A percentile compares a stretch with the other conserved stretches of the same genome.
phyloP scores from a whole-genome alignment of 2,113 vertebrate genomes.

The Heterochromis multidens region DNA sequence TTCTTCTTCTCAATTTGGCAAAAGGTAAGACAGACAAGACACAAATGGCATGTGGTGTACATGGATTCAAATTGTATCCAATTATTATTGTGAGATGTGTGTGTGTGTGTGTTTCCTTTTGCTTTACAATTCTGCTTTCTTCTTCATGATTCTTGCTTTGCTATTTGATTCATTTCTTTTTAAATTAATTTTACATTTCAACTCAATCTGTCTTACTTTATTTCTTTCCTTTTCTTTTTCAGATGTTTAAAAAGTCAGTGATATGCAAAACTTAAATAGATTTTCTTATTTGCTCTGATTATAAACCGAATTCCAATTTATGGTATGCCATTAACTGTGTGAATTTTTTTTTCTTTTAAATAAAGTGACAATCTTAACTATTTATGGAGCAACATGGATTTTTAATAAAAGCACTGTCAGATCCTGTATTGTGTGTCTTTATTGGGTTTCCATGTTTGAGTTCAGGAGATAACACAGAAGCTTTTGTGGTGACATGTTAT shows the following conservation, averaged over 20 bases:
- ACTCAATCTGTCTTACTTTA: background rate
- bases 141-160: background rate
- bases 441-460: background rate
- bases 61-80: background rate
- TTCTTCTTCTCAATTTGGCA: background rate
- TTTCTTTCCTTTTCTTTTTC: background rate
- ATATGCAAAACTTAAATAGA: background rate
- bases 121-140: background rate
- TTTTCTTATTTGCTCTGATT: background rate
- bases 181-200: background rate
- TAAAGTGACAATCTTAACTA: background rate
- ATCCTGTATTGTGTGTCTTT: background rate
- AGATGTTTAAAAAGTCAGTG: background rate
- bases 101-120: background rate
- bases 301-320: background rate
- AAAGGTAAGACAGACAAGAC: background rate
- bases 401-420: constrained; percentile 4
- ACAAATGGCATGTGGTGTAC: background rate
- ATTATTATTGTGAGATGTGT: background rate
- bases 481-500: background rate
- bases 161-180: background rate
- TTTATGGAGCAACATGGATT: background rate
- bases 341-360: background rate
- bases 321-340: background rate
- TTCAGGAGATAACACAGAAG: background rate